Base-by-base conservation (phyloP, 1,140 invertebrate species). In the Drusus annulatus region DNA sequence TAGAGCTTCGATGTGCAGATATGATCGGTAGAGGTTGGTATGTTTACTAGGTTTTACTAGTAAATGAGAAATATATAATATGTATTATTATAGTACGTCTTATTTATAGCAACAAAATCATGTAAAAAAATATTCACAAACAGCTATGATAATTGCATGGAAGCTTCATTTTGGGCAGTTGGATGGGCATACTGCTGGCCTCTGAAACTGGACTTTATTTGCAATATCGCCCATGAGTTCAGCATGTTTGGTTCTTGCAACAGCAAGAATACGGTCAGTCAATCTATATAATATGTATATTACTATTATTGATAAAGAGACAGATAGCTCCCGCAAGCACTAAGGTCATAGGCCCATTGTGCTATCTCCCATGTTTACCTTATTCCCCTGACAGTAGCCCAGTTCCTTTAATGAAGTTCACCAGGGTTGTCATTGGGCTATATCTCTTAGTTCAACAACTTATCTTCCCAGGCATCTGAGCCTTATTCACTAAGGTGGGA, bases 101-200 rank as follows among this genome's bases (percentile, higher is more conserved):
- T 36, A 16, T 15, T 81, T 62, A 36, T 80, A 28, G 88, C 90
- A 0, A 84, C 88, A 1, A 84, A 85, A 28, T 88, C 89, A 25
- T 93, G 91, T 78, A 87, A 91, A 76, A 85, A 91, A 25, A 89
- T 91, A 78, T 95, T 95, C 84, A 79, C 83, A 2, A 84, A 90
- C 1, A 90, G 90, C 13, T 93, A 93, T 80, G 86, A 92, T 8
- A 89, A 89, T 13, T 95, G 94, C 85, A 90, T 90, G 60, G 86
- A 90, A 0, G 89, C 86, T 15, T 88, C 93, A 7, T 90, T 91
- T n/a, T 88, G 89, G 79, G 81, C 91, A 8, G 89, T 91, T 0
- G 91, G 88, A 10, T 91, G 89, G 87, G 84, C 93, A 0, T 84
- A 95, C 0, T 95, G 94, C 81, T 93, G 93, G 93, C 93, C 94